Evolutionary conservation across 2,888 invertebrate genomes (phyloP), one percentile per base, ranked within the genome.

Genomic region (Sinopyrophorus schimmeli): DNA sequence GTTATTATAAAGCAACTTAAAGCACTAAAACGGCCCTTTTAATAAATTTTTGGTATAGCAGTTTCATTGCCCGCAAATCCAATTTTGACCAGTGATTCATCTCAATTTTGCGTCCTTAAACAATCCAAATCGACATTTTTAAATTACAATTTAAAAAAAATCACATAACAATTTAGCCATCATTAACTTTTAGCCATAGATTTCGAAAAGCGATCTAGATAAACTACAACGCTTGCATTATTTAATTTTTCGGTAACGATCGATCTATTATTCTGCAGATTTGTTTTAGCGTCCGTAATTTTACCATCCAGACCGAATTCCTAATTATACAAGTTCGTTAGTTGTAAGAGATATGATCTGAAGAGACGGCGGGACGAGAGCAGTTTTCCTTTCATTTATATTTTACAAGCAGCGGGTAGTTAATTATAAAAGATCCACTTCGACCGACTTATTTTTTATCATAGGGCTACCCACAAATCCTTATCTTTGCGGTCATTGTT

Each of bases 351-450:
- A 53, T 54, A 53, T 47, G 31, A 57, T 54, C 53, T 53, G 24
- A 24, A n/a, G 40, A 27, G 44, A 44, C 54, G 51, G 51, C 40
- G 40, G 35, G 27, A 37, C 39, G 49, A 48, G 51, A 53, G 50
- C 42, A 47, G 37, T 40, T 27, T 35, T 37, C 32, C 34, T 42
- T 56, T 51, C 52, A 51, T 58, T 58, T 53, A 53, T 53, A n/a
- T 56, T 56, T 56, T 54, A 47, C 38, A 48, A 58, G 52, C 58
- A 58, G 58, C 55, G 48, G 56, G 54, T 53, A 54, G 32, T 54
- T 56, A 58, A 55, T 58, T 58, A 56, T 53, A 47, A 47, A 43
- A 14, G 44, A 50, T 39, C n/a, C 39, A 39, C 38, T 44, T 44
- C 26, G 34, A 21, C 34, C 11, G 17, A 21, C 11, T 30, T 35